Conservation (phyloP, 2,797 vertebrate genomes). For the Bradypodion pumilum region DNA sequence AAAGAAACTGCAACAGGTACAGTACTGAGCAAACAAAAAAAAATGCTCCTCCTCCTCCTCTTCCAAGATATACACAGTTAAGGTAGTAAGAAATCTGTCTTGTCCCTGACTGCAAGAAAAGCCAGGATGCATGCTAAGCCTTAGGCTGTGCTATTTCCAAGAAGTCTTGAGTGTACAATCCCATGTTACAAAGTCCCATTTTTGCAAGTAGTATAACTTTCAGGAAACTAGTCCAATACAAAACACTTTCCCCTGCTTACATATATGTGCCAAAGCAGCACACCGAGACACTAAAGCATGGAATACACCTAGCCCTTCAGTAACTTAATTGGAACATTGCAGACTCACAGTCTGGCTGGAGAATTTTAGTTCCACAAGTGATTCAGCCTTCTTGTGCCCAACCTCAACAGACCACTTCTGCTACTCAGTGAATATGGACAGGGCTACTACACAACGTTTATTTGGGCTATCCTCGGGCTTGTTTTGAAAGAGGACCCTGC, state of each 20-base stretch:
- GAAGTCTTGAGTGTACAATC: neutral
- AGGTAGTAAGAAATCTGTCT: neutral
- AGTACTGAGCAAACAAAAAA: conserved; percentile 27
- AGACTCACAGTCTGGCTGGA: conserved; percentile 64
- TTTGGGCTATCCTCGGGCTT: neutral
- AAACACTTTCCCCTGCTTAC: too few species aligned
- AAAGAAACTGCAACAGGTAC: conserved; percentile 44
- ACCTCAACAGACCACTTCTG: neutral
- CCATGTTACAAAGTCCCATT: neutral
- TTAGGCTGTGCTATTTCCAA: neutral
- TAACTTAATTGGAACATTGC: conserved; percentile 44
- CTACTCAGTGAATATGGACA: neutral
- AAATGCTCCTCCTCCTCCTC: neutral
- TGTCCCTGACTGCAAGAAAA: neutral
- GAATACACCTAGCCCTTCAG: conserved; percentile 48
- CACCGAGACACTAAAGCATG: conserved; percentile 26
- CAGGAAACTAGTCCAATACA: neutral
- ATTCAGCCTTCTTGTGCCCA: conserved; percentile 42
- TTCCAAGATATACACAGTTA: neutral
- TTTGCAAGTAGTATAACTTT: neutral
- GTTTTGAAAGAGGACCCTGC: neutral
- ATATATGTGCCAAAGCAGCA: conserved; percentile 18
- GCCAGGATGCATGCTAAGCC: neutral
- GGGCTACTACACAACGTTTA: neutral
- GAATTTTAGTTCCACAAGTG: conserved; percentile 11